phyloP scores from a whole-genome alignment of 2,888 invertebrate genomes.

The Dolichomitus sp. region DNA sequence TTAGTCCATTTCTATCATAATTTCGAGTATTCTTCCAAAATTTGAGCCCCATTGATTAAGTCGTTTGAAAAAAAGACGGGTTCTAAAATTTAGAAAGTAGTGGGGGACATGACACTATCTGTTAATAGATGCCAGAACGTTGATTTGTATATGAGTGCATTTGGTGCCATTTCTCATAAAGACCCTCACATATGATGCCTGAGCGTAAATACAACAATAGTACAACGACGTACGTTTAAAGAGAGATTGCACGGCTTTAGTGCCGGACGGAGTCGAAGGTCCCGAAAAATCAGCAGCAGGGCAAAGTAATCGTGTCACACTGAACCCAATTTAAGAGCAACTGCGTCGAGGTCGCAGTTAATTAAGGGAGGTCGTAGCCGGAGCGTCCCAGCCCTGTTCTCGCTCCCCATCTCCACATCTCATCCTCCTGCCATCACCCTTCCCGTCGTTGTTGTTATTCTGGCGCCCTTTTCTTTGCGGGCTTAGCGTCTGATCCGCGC shows the following conservation, averaged over 20 bases:
- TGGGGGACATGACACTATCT: too few species aligned
- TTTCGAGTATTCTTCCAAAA: too few species aligned
- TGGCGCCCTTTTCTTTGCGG: neutral
- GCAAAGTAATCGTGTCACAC: constrained; percentile 24
- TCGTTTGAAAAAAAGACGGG: too few species aligned
- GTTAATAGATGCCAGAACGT: too few species aligned
- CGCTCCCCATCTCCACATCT: constrained; percentile 1
- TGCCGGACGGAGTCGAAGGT: constrained; percentile 19
- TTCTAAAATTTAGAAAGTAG: too few species aligned
- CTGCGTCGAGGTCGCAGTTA: constrained; percentile 19
- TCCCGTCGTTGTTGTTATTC: constrained; percentile 3
- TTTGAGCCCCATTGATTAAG: too few species aligned
- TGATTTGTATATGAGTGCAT: too few species aligned
- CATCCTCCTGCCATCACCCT: constrained; percentile 8
- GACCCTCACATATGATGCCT: neutral
- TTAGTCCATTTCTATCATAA: too few species aligned
- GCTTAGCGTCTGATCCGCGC: neutral
- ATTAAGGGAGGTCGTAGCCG: constrained; percentile 49
- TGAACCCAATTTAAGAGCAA: constrained; percentile 24
- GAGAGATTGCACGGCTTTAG: constrained; percentile 5
- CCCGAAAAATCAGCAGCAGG: neutral
- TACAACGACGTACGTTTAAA: neutral
- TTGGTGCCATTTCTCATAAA: neutral
- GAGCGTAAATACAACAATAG: neutral
- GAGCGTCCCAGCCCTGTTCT: constrained; percentile 1